Evolutionary conservation across 2,113 vertebrate species (phyloP).

Genomic region (Laterallus jamaicensis): DNA sequence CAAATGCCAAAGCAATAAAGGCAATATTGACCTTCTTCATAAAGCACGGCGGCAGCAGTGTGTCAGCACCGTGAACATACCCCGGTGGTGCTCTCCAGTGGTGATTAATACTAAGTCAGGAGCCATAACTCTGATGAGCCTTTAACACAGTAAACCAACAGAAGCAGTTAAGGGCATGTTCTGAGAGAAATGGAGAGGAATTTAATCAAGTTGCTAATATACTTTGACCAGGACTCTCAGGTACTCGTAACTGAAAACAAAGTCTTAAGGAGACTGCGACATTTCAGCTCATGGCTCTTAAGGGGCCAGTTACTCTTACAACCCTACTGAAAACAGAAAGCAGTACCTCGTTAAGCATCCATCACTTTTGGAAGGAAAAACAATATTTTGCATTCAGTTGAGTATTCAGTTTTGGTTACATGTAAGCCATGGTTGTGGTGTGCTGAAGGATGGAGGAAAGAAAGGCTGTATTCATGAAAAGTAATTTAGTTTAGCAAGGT

Average conservation of each 20-base stretch:
- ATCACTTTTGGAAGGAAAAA: background rate
- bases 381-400: background rate
- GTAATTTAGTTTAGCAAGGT: background rate
- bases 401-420: background rate
- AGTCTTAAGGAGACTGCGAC: background rate
- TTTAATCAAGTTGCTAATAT: slow-evolving; percentile 52
- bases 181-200: background rate
- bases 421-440: background rate
- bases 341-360: background rate
- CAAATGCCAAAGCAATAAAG: background rate
- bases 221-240: slow-evolving; percentile 20
- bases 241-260: slow-evolving; percentile 11
- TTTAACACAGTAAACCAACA: slow-evolving; percentile 43
- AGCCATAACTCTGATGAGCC: slow-evolving; percentile 36
- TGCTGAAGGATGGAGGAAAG: background rate
- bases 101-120: slow-evolving; percentile 22
- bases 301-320: background rate
- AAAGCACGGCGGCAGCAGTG: background rate
- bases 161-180: slow-evolving; percentile 33
- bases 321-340: background rate
- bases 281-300: slow-evolving; percentile 24
- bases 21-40: background rate
- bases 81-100: background rate
- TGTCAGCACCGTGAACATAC: accelerated
- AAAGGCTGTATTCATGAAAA: background rate